These are phyloP conservation scores for Acanthoscelides obtectus DNA, from an alignment of 2,888 invertebrate genomes.

Conservation along the genomic window DNA sequence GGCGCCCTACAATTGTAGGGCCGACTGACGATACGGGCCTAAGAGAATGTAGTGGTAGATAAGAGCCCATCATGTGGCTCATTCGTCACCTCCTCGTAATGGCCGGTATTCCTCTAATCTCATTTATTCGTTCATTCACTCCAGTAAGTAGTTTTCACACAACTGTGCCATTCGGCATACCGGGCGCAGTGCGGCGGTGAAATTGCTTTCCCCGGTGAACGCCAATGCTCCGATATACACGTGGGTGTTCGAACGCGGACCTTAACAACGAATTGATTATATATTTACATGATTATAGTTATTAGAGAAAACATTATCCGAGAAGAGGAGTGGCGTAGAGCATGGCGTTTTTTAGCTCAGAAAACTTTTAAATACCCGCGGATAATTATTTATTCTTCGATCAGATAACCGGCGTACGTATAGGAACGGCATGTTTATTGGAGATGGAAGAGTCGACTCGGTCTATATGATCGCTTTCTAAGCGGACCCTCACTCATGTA, in stretches of 20 bases:
- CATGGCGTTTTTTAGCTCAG: conserved; percentile 39
- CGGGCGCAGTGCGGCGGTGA: too few species aligned
- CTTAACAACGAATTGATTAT: conserved; percentile 49
- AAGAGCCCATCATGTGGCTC: too few species aligned
- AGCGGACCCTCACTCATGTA: background rate
- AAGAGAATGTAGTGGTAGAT: too few species aligned
- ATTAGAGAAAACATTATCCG: conserved; percentile 50
- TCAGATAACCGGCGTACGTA: conserved; percentile 24
- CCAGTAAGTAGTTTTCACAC: too few species aligned
- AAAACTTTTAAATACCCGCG: conserved; percentile 37
- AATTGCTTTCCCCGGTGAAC: background rate
- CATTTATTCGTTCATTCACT: too few species aligned
- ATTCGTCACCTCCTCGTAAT: too few species aligned
- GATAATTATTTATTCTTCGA: conserved; percentile 32
- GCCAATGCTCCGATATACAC: conserved; percentile 4
- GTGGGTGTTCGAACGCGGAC: conserved; percentile 43
- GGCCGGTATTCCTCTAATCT: too few species aligned
- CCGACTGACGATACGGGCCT: too few species aligned
- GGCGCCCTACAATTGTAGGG: too few species aligned
- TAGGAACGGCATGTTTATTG: background rate
- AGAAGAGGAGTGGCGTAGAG: conserved; percentile 42
- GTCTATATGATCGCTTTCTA: background rate
- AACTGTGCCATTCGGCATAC: too few species aligned
- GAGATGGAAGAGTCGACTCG: background rate
- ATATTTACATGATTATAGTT: conserved; percentile 51